phyloP scores from a whole-genome alignment of 2,888 invertebrate genomes.

The Lithophane leautieri region DNA sequence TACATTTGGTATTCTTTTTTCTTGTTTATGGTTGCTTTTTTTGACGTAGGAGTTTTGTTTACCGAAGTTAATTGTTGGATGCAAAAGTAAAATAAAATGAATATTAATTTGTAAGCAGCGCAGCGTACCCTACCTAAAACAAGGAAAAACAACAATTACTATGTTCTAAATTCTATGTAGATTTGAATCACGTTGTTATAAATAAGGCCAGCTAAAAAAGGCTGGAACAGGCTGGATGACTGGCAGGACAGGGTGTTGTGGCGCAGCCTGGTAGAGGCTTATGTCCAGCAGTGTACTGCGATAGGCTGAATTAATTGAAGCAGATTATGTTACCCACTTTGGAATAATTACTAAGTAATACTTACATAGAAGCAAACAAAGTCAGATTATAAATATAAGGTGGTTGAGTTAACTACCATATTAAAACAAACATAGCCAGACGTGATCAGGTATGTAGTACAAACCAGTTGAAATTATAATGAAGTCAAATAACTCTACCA shows the following conservation, averaged over 20 bases:
- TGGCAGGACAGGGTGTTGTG: not conserved
- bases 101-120: not conserved
- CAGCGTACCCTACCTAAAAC: not conserved
- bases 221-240: not conserved
- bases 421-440: too few relatives aligned
- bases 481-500: not conserved
- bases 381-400: not conserved
- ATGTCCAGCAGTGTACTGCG: not conserved
- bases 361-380: not conserved
- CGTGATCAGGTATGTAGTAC: not conserved
- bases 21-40: slow-evolving; percentile 9
- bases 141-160: not conserved
- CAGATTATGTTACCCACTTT: not conserved
- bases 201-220: not conserved
- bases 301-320: too few relatives aligned
- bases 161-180: not conserved
- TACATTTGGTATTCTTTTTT: slow-evolving; percentile 19
- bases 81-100: not conserved
- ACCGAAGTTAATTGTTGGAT: not conserved
- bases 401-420: not conserved
- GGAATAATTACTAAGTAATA: not conserved
- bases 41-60: slow-evolving; percentile 14
- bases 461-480: slow-evolving; percentile 10
- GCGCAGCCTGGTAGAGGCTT: too few relatives aligned
- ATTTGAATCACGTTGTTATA: not conserved